Evolutionary conservation across 2,113 vertebrate species (phyloP).

Genomic region (Alouatta palliata): DNA sequence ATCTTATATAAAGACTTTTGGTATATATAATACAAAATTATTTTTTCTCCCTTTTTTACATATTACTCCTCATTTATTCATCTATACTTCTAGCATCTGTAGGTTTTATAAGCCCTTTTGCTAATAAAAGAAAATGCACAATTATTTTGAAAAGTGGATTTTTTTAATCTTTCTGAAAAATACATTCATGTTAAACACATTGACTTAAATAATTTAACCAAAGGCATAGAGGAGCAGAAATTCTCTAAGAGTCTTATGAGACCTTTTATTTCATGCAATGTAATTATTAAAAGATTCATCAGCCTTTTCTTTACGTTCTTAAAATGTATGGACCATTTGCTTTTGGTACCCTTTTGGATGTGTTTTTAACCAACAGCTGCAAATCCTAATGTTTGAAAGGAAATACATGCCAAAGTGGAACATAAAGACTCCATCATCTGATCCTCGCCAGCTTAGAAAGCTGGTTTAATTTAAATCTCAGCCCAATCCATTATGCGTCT

Average conservation of each 20-base stretch:
- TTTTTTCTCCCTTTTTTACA: background rate
- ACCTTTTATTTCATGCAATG: background rate
- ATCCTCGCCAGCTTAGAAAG: constrained; percentile 21
- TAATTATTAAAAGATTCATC: background rate
- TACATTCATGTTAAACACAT: background rate
- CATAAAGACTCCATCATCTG: background rate
- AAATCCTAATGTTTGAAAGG: constrained; percentile 39
- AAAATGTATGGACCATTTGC: background rate
- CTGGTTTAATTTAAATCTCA: background rate
- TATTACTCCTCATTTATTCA: background rate
- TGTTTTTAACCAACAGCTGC: constrained; percentile 53
- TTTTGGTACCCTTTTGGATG: background rate
- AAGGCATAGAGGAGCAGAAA: constrained; percentile 17
- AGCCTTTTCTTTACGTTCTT: constrained; percentile 18
- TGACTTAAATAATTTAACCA: constrained; percentile 22
- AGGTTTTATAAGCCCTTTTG: background rate
- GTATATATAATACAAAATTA: background rate
- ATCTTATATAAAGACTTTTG: constrained; percentile 5
- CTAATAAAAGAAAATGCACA: constrained; percentile 17
- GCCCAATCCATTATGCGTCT: background rate
- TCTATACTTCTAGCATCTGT: background rate
- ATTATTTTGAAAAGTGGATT: constrained; percentile 6
- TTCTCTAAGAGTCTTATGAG: background rate
- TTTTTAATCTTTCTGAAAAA: constrained; percentile 22
- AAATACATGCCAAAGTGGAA: background rate